phyloP scores from a whole-genome alignment of 2,888 invertebrate species.

The Scrobipalpa atriplicella region DNA sequence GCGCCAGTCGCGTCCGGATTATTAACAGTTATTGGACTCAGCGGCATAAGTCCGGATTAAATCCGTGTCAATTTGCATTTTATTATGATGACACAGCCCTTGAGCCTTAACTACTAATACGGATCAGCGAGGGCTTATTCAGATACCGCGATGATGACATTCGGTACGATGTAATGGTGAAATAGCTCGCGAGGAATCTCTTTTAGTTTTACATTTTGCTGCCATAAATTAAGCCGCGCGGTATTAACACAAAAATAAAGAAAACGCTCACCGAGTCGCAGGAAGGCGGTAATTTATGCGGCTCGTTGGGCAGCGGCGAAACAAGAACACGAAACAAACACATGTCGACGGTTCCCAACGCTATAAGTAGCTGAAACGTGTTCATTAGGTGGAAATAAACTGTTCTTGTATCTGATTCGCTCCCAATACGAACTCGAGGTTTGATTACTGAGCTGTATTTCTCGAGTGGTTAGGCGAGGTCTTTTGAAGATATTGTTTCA shows the following conservation, averaged over 20 bases:
- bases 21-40: slow-evolving; percentile 74
- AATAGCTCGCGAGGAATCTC: slow-evolving; percentile 45
- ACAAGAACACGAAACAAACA: slow-evolving; percentile 55
- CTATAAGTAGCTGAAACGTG: slow-evolving; percentile 18
- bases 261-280: slow-evolving; percentile 56
- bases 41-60: slow-evolving; percentile 74
- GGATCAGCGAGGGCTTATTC: slow-evolving; percentile 62
- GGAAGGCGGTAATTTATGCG: slow-evolving; percentile 68
- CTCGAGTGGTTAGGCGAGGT: neutral
- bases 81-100: slow-evolving; percentile 71
- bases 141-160: slow-evolving; percentile 47
- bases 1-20: slow-evolving; percentile 50
- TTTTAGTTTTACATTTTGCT: slow-evolving; percentile 49
- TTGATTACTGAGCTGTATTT: slow-evolving; percentile 10
- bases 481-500: slow-evolving; percentile 44
- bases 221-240: slow-evolving; percentile 59
- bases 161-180: slow-evolving; percentile 33
- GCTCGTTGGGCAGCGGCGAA: slow-evolving; percentile 53
- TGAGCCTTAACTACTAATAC: slow-evolving; percentile 68
- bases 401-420: slow-evolving; percentile 2
- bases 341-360: slow-evolving; percentile 42
- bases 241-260: slow-evolving; percentile 54
- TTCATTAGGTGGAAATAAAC: slow-evolving; percentile 16
- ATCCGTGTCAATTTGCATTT: slow-evolving; percentile 79
- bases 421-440: slow-evolving; percentile 1